Evolutionary conservation across 1,140 invertebrate genomes (phyloP), one percentile per base, ranked within the genome.

Genomic region (Ephestia elutella): DNA sequence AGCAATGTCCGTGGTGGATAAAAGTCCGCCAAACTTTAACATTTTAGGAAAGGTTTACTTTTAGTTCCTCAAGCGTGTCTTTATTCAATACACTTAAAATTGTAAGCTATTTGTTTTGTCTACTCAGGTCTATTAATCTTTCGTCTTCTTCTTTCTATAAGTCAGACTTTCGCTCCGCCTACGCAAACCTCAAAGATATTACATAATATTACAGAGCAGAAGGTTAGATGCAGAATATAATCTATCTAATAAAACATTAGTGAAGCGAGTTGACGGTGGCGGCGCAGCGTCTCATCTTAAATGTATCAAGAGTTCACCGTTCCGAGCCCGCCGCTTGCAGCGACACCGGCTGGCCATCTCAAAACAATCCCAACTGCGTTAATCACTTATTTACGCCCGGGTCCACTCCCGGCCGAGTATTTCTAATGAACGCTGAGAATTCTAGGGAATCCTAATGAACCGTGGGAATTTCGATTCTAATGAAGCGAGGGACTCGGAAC

Each of bases 351-450:
- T 69, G 59, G 61, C 56, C 70, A 72, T 72, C 73, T 78, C 77
- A 84, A 85, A 87, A 85, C 84, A 87, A 87, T 87, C 78, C 77
- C 72, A 82, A 87, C 84, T 82, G 81, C 81, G 77, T 84, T 87
- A 85, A 87, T 87, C 84, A 87, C 84, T 85, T 87, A 87, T 87
- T 87, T 85, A 87, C 76, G 75, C 69, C 79, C 68, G 62, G 71
- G 76, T 75, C 80, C 76, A 79, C 73, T 78, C 62, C 68, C 69
- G 77, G 71, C 68, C 63, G 75, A 73, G 75, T 85, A 87, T 80
- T 83, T 82, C 75, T 84, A 85, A 85, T 84, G 80, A 85, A 82
- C 79, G 79, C 62, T 44, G 75, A 67, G 80, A 80, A 86, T 83
- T 80, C 76, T 60, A 59, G 66, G 64, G 72, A 81, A 79, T 81